Evolutionary conservation across 2,797 vertebrate genomes (phyloP).

Genomic region (Presbytis comata): DNA sequence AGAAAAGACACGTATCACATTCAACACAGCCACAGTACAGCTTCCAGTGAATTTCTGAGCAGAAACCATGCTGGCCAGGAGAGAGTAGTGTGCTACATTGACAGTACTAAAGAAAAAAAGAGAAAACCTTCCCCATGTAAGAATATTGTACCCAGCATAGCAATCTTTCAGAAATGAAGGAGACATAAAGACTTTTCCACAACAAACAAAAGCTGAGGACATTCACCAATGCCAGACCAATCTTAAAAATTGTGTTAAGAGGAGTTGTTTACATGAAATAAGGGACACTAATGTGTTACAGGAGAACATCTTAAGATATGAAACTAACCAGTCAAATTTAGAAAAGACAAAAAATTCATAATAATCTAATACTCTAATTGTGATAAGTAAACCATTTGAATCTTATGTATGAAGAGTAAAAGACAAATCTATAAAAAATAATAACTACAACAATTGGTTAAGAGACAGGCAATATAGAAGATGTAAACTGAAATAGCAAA

Average conservation of each 20-base stretch:
- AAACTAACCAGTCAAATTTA: neutral
- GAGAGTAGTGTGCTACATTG: neutral
- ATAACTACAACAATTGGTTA: neutral
- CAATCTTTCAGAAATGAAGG: neutral
- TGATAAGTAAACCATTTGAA: neutral
- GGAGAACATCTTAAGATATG: neutral
- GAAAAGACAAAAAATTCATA: neutral
- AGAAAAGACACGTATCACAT: neutral
- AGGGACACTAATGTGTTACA: neutral
- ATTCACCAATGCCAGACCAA: neutral
- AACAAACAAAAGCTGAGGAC: neutral
- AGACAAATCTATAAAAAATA: neutral
- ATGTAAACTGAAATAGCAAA: neutral
- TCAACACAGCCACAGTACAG: neutral
- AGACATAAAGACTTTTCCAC: neutral
- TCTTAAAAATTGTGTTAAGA: neutral
- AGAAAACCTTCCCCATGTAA: neutral
- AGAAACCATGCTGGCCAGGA: neutral
- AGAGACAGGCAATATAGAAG: neutral
- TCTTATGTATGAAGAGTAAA: neutral
- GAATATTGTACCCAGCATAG: neutral
- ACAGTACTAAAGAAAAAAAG: neutral
- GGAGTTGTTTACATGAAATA: neutral
- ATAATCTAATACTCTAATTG: neutral
- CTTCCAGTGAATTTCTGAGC: neutral